Percentiles rank a stretch among this genome's conserved stretches.
These are phyloP conservation scores for Palythoa caribaeorum DNA, from an alignment of 92 coral and sea anemone species.

Conservation along the genomic window DNA sequence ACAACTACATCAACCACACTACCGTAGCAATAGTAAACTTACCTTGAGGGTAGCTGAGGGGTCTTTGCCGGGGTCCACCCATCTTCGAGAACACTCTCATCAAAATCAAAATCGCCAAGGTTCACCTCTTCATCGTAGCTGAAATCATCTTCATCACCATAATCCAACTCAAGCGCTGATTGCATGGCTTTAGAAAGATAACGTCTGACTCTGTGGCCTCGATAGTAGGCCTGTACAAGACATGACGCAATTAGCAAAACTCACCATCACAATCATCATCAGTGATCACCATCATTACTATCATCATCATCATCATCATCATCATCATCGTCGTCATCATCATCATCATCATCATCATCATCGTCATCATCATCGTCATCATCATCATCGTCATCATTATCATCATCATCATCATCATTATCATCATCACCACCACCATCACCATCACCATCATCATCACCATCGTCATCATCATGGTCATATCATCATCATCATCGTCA, in stretches of 20 bases:
- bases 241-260: background rate
- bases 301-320: background rate
- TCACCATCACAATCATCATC: background rate
- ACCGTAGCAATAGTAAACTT: background rate
- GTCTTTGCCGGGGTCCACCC: constrained; percentile 92
- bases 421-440: background rate
- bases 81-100: constrained; percentile 76
- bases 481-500: background rate
- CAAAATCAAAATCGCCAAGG: constrained; percentile 91
- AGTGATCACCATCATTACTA: background rate
- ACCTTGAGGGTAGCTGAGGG: constrained; percentile 94
- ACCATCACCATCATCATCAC: background rate
- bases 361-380: background rate
- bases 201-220: constrained; percentile 91
- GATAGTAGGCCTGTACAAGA: constrained; percentile 79
- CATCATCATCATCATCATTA: no score
- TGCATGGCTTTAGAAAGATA: constrained; percentile 79
- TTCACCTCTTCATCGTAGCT: constrained; percentile 97
- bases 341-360: background rate
- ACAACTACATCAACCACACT: no score
- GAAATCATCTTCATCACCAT: constrained; percentile 74
- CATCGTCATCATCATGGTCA: background rate
- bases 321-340: background rate
- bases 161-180: constrained; percentile 56
- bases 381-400: background rate